Conservation (phyloP, 2,113 vertebrate species). For the Atractosteus spatula region DNA sequence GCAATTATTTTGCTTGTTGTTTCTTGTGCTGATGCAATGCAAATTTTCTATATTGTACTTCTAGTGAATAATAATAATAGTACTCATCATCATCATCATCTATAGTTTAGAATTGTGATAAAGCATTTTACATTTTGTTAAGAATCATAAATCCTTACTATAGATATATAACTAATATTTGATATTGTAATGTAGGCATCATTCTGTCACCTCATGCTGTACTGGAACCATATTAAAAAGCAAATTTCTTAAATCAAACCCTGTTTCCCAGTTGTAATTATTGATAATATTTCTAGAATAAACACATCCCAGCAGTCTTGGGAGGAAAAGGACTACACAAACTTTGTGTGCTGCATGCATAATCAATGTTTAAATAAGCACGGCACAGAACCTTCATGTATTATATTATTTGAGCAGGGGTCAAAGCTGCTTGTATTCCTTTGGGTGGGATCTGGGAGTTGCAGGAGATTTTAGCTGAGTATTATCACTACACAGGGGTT, state of each 20-base stretch:
- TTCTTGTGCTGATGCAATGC: no score
- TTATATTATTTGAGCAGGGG: slow-evolving; percentile 62
- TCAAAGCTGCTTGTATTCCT: slow-evolving; percentile 76
- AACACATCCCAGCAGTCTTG: slow-evolving; percentile 53
- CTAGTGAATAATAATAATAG: no score
- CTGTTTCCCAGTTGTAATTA: slow-evolving; percentile 39
- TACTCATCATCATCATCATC: no score
- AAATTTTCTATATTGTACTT: no score
- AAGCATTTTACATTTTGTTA: background rate
- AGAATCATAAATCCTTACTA: background rate
- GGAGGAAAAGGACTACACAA: slow-evolving; percentile 15
- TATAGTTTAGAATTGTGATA: background rate
- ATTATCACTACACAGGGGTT: slow-evolving; percentile 55
- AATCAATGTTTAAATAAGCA: slow-evolving; percentile 63
- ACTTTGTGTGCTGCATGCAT: slow-evolving; percentile 54
- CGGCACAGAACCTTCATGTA: slow-evolving; percentile 41
- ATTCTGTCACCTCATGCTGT: background rate
- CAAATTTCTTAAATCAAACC: slow-evolving; percentile 33
- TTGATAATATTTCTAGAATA: slow-evolving; percentile 51
- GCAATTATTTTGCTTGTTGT: no score
- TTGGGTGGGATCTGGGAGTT: slow-evolving; percentile 63
- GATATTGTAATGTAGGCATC: background rate
- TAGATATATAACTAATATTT: background rate
- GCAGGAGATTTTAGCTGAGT: slow-evolving; percentile 60
- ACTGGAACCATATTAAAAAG: slow-evolving; percentile 6